Evolutionary conservation across 2,888 invertebrate genomes (phyloP), one percentile per base, ranked within the genome.

Genomic region (Archips xylosteana): DNA sequence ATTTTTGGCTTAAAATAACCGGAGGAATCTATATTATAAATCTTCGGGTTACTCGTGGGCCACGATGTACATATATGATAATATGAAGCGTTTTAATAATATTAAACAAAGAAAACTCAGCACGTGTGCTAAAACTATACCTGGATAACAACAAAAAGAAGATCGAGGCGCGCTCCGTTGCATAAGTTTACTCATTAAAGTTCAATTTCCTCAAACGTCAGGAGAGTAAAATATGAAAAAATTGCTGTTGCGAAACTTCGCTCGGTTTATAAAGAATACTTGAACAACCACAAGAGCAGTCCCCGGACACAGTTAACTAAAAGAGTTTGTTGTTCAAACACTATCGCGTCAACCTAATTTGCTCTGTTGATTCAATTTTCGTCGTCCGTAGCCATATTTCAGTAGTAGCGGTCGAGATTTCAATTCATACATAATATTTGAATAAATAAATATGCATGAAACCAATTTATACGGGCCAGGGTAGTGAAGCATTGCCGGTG

Each of bases 361-460:
- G 83, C 84, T 83, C 82, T 86, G 88, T 88, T 89, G 90, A 92
- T 92, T 92, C 90, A 91, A 92, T 92, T 91, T 90, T 87, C 89
- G 85, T 86, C 86, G 87, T 83, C 78, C 67, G 76, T 85, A 86
- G 87, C 88, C 91, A 90, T 91, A 89, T 92, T 94, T 92, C 90
- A 92, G 92, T 90, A 89, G 92, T 90, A 87, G 86, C 84, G 83
- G 83, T 79, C 83, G 90, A 91, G 92, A 92, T 93, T 92, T 94
- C 94, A 94, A 94, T 92, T 92, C 92, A 92, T 93, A 92, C 91
- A 90, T 90, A 86, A 86, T 83, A 93, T 94, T 94, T 94, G 94
- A 94, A 94, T 94, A 94, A 93, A 94, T 94, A 94, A 94, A 94
- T 94, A 94, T 94, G 94, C 94, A 94, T 94, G 93, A 89, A 92